Evolutionary conservation across 2,113 vertebrate genomes (phyloP), one percentile per base, ranked within the genome.

Genomic region (Rafetus swinhoei): DNA sequence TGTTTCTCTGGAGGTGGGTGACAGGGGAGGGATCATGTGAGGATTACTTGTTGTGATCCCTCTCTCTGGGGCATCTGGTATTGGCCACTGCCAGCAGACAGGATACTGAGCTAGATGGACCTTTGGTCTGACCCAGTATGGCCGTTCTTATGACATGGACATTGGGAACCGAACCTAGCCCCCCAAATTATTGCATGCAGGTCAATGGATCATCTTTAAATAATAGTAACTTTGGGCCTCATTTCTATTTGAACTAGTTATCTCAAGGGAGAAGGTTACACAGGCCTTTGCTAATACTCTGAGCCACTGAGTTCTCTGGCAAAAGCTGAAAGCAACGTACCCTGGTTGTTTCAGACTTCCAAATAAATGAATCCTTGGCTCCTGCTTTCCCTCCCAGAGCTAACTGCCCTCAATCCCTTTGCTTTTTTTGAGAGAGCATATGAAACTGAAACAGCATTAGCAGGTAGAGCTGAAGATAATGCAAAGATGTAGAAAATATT

Each of bases 231-330:
- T 96, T 92, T 84, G 84, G 79, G 86, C n/a, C 60, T 85, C 65
- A 82, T 83, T 85, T 94, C 89, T 81, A 55, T 91, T 90, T 86
- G 56, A 95, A 93, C 60, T 96, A 96, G 50, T 90, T 39, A 90
- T 92, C 65, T 90, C 88, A 11, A 89, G 54, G 74, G 87, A 82
- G 85, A 83, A 79, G 57, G 39, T n/a, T 94, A 93, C 50, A 62
- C 12, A 86, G 65, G 22, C 54, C 50, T 89, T 86, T 69, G 82
- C 82, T 92, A 89, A 89, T 93, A 86, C 79, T 93, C n/a, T 19
- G 86, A 96, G 87, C n/a, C 93, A 95, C 32, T 86, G 55, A 87
- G 1, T 87, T 82, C 5, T 60, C 79, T 24, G 16, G 27, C 79
- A 89, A 95, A 90, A 79, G 53, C 53, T 54, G 53, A 54, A 54